These are phyloP conservation scores for Henricia sp. DNA, from an alignment of 53 echinoderm and acorn worm species.

Conservation along the genomic window DNA sequence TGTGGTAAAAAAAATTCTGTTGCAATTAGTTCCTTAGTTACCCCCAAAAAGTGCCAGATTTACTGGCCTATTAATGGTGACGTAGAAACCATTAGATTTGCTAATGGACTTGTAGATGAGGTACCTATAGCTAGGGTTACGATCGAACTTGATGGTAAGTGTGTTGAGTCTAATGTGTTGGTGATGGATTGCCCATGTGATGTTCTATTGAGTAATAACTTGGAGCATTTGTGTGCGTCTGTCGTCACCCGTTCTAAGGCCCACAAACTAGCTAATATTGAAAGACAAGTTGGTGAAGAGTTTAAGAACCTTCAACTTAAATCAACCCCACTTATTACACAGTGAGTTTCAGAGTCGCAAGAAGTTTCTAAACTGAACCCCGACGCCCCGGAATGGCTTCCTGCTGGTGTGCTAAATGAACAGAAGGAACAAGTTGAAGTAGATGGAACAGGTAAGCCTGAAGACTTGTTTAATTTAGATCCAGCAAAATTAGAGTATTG, in stretches of 20 bases:
- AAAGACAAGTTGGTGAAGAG: no score
- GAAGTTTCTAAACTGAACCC: neutral
- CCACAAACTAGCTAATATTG: no score
- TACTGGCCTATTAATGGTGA: no score
- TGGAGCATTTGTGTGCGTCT: slow-evolving; percentile 1
- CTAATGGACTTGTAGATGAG: neutral
- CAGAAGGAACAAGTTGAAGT: neutral
- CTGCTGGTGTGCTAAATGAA: neutral
- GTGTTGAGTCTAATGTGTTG: neutral
- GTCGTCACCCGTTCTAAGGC: neutral
- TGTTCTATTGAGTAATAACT: neutral
- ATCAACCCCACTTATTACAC: no score
- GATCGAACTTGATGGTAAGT: neutral
- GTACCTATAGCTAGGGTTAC: neutral
- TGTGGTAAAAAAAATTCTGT: no score
- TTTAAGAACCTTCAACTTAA: no score
- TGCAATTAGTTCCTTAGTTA: no score
- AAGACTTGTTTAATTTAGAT: no score
- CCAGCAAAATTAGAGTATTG: neutral
- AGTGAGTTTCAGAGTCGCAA: no score
- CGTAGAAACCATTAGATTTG: neutral
- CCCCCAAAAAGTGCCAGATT: no score
- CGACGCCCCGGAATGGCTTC: neutral
- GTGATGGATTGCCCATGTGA: slow-evolving; percentile 17
- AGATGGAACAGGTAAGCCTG: neutral